Conservation (phyloP, 2,888 invertebrate species). For the Beris morrisii region DNA sequence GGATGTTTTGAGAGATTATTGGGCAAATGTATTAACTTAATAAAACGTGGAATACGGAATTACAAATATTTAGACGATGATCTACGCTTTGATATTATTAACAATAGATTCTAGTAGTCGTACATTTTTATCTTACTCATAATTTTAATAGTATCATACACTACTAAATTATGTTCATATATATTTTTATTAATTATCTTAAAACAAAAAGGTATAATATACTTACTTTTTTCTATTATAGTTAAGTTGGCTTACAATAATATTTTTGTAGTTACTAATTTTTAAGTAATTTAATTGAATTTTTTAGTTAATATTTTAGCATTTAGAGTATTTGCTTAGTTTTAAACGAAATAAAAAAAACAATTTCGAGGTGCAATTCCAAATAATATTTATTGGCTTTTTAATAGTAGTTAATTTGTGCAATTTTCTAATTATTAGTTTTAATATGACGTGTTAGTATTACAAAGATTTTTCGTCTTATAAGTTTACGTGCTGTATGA, state of each 20-base stretch:
- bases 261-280: constrained; percentile 6
- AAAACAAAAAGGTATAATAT: constrained; percentile 3
- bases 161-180: background rate
- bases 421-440: too few species aligned
- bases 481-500: too few species aligned
- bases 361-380: too few species aligned
- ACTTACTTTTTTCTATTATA: background rate
- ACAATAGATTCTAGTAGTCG: constrained; percentile 40
- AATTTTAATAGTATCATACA: background rate
- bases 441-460: too few species aligned
- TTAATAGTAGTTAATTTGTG: too few species aligned
- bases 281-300: too few species aligned
- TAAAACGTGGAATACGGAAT: constrained; percentile 52
- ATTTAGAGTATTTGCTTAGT: too few species aligned
- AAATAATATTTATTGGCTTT: too few species aligned
- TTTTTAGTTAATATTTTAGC: too few species aligned
- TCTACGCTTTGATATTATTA: constrained; percentile 51
- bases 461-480: too few species aligned
- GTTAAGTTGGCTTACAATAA: background rate
- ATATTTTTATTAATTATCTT: constrained; percentile 1
- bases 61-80: constrained; percentile 55
- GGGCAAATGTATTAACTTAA: constrained; percentile 51
- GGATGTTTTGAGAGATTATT: constrained; percentile 54
- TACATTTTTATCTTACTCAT: too few species aligned
- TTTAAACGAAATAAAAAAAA: too few species aligned